Base-by-base conservation (phyloP, 1,140 invertebrate genomes). In the Dryas iulia region DNA sequence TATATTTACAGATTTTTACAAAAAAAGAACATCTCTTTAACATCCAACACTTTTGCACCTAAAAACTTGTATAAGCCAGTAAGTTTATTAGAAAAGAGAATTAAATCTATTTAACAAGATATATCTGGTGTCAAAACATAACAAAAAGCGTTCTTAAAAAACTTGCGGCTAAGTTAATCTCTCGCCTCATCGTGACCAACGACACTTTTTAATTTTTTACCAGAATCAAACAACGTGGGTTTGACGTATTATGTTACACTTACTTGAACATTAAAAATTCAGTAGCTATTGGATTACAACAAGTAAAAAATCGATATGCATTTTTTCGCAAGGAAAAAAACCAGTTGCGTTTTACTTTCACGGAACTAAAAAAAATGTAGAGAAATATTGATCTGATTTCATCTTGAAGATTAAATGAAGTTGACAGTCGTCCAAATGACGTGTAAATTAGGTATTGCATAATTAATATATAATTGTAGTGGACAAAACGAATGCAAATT, bases 201-300 rank as follows among this genome's bases (percentile, higher is more conserved):
- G 56, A 35, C 18, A 47, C 2, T 47, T 47, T 47, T 47, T 11
- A 47, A 30, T 66, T 66, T 66, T 66, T 66, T 58, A 23, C 11
- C 23, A 6, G 11, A 1, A 1, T 1, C 24, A 65, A n/a, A 14
- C 23, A 59, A 66, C 66, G 11, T 35, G n/a, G 66, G 61, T 67
- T 21, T 24, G 8, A 39, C 31, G 28, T 79, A 81, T 83, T 75
- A 56, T 26, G 73, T 81, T 83, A 79, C 81, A 68, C 58, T 60
- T 69, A 66, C 69, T 62, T 75, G 70, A 73, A 74, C 74, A 72
- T 78, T 69, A 75, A 72, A 62, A 74, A 72, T 66, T 71, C 68
- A 61, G 71, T 68, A 26, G 59, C 24, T 81, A 73, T 84, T 69
- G 47, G 68, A 61, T 84, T 81, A 73, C 81, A 28, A 47, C 58